Percentiles rank a stretch among this genome's conserved stretches.
Evolutionary conservation across 1,140 invertebrate species (phyloP).

Genomic region (Drosophila teissieri): DNA sequence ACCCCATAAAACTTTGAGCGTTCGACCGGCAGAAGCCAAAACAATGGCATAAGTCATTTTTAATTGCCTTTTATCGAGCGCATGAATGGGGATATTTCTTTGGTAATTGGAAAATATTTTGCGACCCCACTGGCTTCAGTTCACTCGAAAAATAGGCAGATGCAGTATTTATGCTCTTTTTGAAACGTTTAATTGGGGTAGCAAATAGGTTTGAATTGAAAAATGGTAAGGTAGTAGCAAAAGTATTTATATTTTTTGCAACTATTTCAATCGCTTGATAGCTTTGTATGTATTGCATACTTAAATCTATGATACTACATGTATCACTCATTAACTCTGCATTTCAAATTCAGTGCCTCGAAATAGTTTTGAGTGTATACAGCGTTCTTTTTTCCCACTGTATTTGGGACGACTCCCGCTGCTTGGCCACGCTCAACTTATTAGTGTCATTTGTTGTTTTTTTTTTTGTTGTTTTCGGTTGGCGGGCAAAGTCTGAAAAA

Average conservation of each 20-base stretch:
- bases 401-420: conserved; percentile 2
- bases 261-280: too few relatives aligned
- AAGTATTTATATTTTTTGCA: too few relatives aligned
- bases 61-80: conserved; percentile 65
- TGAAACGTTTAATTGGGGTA: not conserved
- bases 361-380: not conserved
- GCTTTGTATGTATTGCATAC: too few relatives aligned
- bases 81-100: conserved; percentile 50
- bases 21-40: conserved; percentile 33
- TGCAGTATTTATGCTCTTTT: not conserved
- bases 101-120: conserved; percentile 63
- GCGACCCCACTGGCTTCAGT: not conserved
- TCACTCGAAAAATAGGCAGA: not conserved
- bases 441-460: conserved; percentile 60
- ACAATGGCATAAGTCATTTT: conserved; percentile 60
- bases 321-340: too few relatives aligned
- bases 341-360: not conserved
- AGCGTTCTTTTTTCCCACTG: not conserved
- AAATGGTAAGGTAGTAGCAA: too few relatives aligned
- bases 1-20: conserved; percentile 42
- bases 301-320: too few relatives aligned
- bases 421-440: conserved; percentile 41
- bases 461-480: too few relatives aligned
- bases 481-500: conserved; percentile 56
- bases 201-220: too few relatives aligned